Evolutionary conservation across 2,888 invertebrate species (phyloP), one percentile per base, ranked within the genome.

Genomic region (Leptinotarsa juncta): DNA sequence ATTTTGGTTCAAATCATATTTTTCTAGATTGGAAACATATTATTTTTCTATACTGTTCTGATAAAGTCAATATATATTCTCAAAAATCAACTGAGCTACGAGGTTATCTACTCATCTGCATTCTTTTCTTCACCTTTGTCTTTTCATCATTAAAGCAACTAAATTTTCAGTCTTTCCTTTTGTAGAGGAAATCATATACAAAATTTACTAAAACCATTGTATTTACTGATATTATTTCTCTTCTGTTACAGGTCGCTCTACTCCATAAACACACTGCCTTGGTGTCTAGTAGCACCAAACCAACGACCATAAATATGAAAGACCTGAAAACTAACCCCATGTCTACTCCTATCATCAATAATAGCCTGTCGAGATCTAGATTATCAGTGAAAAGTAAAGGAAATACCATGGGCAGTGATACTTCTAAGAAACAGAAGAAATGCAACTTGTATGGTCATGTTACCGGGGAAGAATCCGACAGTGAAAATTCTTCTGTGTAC

Each of bases 241-340:
- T 20, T n/a, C 55, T 62, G 4, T 72, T 67, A 12, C 32, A 81
- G 81, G 91, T 92, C 5, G 91, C 92, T 3, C 88, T 92, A 3
- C 87, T 92, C 50, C 91, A 91, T 84, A 92, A 92, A 82, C 92
- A 92, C 85, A 91, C 91, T 12, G 90, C 91, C 0, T 85, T 91
- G 65, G 89, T 91, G 18, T 91, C 91, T 73, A 89, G 90, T 77
- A 89, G 90, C 71, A 89, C 90, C 4, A 89, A 91, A 42, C 89
- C 90, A 0, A 84, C 83, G 20, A 90, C 91, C 42, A 90, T 91
- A 79, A 90, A 90, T 83, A 90, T 91, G 89, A 91, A 91, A 81
- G 91, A 91, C 81, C 83, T 90, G 71, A 89, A 89, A 82, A 89
- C 90, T 82, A 76, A 76, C 60, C 55, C 69, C 23, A 90, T 90